phyloP scores from a whole-genome alignment of 2,113 vertebrate genomes.

The Ascaphus truei region DNA sequence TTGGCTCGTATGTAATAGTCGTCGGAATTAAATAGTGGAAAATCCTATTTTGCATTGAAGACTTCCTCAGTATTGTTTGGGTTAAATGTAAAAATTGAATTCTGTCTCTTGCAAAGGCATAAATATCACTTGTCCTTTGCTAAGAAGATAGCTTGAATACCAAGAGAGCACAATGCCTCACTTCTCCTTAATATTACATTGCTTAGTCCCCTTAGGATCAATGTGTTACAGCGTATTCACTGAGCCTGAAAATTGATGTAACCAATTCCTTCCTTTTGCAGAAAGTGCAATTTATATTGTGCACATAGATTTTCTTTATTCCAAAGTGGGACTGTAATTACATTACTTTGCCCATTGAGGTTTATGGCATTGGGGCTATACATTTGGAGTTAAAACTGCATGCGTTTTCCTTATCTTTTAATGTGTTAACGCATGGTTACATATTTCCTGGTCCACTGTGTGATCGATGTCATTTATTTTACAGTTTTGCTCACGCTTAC shows the following conservation, averaged over 20 bases:
- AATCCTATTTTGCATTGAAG: too few relatives aligned
- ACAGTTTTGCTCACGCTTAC: too few relatives aligned
- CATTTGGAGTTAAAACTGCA: not conserved
- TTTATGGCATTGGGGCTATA: slow-evolving; percentile 1
- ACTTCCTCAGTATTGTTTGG: too few relatives aligned
- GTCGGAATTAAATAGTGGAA: too few relatives aligned
- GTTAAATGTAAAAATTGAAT: too few relatives aligned
- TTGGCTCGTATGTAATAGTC: too few relatives aligned
- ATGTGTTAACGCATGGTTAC: not conserved
- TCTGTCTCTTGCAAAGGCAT: too few relatives aligned
- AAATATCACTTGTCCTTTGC: slow-evolving; percentile 1
- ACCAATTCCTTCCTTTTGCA: slow-evolving; percentile 27
- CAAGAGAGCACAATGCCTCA: not conserved
- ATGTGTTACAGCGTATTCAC: slow-evolving; percentile 11
- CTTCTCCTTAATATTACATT: slow-evolving; percentile 15
- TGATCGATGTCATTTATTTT: too few relatives aligned
- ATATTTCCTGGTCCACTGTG: too few relatives aligned
- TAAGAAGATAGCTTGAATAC: not conserved
- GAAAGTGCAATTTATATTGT: slow-evolving; percentile 25
- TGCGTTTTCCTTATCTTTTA: not conserved
- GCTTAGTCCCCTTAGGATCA: slow-evolving; percentile 7
- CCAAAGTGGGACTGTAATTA: slow-evolving; percentile 11
- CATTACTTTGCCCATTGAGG: not conserved
- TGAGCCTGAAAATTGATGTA: slow-evolving; percentile 33
- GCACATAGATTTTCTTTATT: slow-evolving; percentile 17